These are phyloP conservation scores for Lophius piscatorius DNA, from an alignment of 2,113 vertebrate genomes.

Conservation along the genomic window DNA sequence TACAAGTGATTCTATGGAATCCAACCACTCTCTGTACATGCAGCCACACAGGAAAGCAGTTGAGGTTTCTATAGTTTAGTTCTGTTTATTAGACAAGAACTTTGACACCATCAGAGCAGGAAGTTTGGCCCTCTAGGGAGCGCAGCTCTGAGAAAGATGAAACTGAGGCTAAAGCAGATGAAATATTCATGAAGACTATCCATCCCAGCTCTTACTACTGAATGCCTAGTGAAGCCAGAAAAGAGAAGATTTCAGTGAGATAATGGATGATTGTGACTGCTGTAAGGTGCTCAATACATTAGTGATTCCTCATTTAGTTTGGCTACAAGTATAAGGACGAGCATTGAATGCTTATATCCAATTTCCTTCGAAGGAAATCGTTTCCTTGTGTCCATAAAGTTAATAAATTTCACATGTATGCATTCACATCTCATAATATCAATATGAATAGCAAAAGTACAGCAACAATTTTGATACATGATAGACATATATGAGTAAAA, in stretches of 20 bases:
- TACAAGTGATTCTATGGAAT: conserved; percentile 59
- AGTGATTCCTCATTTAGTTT: too few species aligned
- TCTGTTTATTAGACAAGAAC: conserved; percentile 4
- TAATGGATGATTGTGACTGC: conserved; percentile 7
- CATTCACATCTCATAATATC: too few species aligned
- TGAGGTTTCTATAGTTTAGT: conserved; percentile 48
- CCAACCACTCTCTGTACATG: conserved; percentile 58
- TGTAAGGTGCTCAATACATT: too few species aligned
- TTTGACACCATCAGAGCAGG: conserved; percentile 19
- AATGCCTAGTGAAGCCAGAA: too few species aligned
- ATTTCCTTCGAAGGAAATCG: too few species aligned
- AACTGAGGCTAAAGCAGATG: conserved; percentile 50
- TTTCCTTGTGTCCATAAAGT: too few species aligned
- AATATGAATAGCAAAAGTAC: too few species aligned
- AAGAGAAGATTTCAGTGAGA: too few species aligned
- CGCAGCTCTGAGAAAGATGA: conserved; percentile 61
- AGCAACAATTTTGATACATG: conserved; percentile 1
- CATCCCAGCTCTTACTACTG: conserved; percentile 15
- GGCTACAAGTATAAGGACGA: too few species aligned
- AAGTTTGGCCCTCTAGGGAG: conserved; percentile 65
- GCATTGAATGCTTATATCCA: too few species aligned
- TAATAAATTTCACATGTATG: too few species aligned
- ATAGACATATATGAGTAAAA: too few species aligned
- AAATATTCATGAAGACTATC: conserved; percentile 58
- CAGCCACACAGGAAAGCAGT: conserved; percentile 51